Evolutionary conservation across 1,140 invertebrate species (phyloP).

Genomic region (Kradibia gibbosae): DNA sequence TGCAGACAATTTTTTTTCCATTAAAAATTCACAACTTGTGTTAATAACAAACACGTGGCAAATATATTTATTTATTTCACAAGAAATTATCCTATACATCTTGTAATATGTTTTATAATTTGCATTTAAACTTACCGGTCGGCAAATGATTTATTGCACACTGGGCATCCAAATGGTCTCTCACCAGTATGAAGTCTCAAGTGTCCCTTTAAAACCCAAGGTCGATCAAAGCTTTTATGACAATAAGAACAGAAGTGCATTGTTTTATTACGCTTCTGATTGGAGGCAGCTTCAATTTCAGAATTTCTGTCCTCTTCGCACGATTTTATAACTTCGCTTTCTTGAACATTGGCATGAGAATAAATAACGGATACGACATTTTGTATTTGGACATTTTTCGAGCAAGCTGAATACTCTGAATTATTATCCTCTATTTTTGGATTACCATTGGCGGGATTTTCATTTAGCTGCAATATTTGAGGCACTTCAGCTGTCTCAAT

Average conservation of each 20-base stretch:
- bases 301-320: slow-evolving; percentile 45
- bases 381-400: slow-evolving; percentile 27
- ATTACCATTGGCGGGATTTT: neutral
- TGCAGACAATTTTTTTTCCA: neutral
- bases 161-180: slow-evolving; percentile 78
- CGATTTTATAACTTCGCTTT: slow-evolving; percentile 32
- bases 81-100: neutral
- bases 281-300: slow-evolving; percentile 49
- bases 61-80: neutral
- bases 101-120: neutral
- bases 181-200: slow-evolving; percentile 80
- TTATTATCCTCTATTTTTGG: slow-evolving; percentile 13
- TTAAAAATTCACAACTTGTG: neutral
- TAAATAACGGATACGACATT: slow-evolving; percentile 43
- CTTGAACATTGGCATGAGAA: slow-evolving; percentile 8
- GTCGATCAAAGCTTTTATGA: slow-evolving; percentile 75
- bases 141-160: slow-evolving; percentile 82
- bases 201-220: slow-evolving; percentile 82
- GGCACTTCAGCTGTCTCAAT: slow-evolving; percentile 21
- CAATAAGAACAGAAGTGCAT: slow-evolving; percentile 73
- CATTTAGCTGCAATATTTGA: slow-evolving; percentile 26
- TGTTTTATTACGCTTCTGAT: slow-evolving; percentile 67
- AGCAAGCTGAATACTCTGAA: neutral
- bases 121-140: slow-evolving; percentile 74
- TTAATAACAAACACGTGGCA: neutral